Evolutionary conservation across 1,140 invertebrate species (phyloP), one percentile per base, ranked within the genome.

Genomic region (Macrobrachium rosenbergii): DNA sequence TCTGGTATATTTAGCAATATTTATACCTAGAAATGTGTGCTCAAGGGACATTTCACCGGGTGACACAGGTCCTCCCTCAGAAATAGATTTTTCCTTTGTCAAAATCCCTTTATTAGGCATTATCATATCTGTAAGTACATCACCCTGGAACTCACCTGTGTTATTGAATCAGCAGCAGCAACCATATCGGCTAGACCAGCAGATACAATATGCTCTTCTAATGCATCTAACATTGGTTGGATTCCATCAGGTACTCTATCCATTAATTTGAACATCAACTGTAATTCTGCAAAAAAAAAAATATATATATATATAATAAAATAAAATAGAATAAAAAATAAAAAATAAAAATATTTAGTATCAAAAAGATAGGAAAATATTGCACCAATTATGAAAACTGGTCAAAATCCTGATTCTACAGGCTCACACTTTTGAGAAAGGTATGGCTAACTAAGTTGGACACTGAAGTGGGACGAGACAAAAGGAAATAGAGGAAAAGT

Each of bases 121-220:
- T 19, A 45, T 14, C 45, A 88, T 28, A n/a, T 28, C 43, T 17
- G 59, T 37, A n/a, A 45, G n/a, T 84, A 76, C 45, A 73, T 62
- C 14, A 79, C 16, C 45, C 37, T 37, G 88, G 85, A 37, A 86
- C 91, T 90, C 90, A 95, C 94, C 89, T 94, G 96, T 60, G 97
- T 99, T 85, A 99, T 99, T 52, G 97, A 95, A 91, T 98, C 97
- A 17, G 98, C 98, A 79, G 97, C 97, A 64, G 97, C 96, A 87
- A 98, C 95, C 98, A 99, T 99, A 91, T 99, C 98, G 5, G 97
- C 97, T 67, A 99, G 92, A 16, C 99, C 99, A 14, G 98, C 97
- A 87, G 94, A 95, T 7, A 96, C 95, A 90, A 99, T 99, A 91
- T 99, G 98, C 58, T 96, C 95, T 92, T 99, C 97, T 69, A 99